phyloP scores from a whole-genome alignment of 2,888 invertebrate genomes.

The Caenorhabditis macrosperma region DNA sequence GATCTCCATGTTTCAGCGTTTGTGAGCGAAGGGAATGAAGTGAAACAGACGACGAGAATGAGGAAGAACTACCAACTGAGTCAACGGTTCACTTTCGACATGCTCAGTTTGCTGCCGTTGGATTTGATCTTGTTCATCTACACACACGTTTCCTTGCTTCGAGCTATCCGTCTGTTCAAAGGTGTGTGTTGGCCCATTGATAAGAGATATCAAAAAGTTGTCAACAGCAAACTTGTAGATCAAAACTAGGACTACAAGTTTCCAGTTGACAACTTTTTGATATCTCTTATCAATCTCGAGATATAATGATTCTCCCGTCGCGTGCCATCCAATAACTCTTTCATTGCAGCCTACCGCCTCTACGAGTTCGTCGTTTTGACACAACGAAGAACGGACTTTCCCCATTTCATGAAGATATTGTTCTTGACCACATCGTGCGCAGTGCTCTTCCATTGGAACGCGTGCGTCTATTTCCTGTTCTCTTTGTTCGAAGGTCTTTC shows the following conservation, averaged over 20 bases:
- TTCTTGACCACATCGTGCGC: conserved; percentile 65
- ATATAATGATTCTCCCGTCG: too few relatives aligned
- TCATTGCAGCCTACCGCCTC: conserved; percentile 58
- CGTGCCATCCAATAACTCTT: too few relatives aligned
- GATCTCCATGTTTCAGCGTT: conserved; percentile 54
- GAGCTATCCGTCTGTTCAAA: conserved; percentile 53
- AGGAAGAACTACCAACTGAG: conserved; percentile 52
- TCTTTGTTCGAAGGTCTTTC: conserved; percentile 72
- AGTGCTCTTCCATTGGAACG: conserved; percentile 74
- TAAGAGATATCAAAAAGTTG: too few relatives aligned
- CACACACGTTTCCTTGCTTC: conserved; percentile 47
- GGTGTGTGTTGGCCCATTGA: too few relatives aligned
- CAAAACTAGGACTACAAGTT: too few relatives aligned
- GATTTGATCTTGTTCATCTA: conserved; percentile 65
- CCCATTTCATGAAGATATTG: conserved; percentile 73
- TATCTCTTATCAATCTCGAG: too few relatives aligned
- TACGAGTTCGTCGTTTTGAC: conserved; percentile 63
- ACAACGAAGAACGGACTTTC: conserved; percentile 56
- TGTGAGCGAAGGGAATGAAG: conserved; percentile 61
- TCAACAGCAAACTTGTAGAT: too few relatives aligned
- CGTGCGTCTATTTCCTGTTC: conserved; percentile 77
- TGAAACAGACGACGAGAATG: conserved; percentile 37
- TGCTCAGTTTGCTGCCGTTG: conserved; percentile 66
- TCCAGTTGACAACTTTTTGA: too few relatives aligned
- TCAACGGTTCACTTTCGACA: conserved; percentile 63